Evolutionary conservation across 2,113 vertebrate genomes (phyloP).

Genomic region (Cyanoliseus patagonus): DNA sequence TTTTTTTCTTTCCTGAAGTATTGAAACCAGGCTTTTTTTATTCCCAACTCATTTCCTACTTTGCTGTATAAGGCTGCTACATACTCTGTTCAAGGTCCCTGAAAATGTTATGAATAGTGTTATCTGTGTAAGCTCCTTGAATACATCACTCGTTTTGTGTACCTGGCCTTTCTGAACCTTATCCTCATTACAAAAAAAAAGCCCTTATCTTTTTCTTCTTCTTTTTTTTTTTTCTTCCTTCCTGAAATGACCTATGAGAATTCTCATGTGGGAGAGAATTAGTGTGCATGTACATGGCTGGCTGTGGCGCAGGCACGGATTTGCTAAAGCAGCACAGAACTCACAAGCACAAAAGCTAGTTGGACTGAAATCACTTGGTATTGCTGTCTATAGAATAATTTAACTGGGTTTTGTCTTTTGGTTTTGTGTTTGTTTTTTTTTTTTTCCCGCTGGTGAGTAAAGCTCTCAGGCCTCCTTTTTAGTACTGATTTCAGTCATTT

Average conservation of each 20-base stretch:
- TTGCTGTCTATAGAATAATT: background rate
- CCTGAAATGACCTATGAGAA: background rate
- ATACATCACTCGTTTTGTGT: background rate
- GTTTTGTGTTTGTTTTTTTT: no score
- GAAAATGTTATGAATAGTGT: background rate
- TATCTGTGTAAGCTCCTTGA: background rate
- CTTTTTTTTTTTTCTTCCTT: accelerated
- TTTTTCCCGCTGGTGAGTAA: background rate
- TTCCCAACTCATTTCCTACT: background rate
- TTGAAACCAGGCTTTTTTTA: background rate
- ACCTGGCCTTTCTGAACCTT: background rate
- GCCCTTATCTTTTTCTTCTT: background rate
- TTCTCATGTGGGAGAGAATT: background rate
- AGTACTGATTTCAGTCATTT: background rate
- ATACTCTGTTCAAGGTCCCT: background rate
- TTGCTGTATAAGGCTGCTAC: background rate
- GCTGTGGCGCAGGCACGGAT: background rate
- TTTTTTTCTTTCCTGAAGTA: background rate
- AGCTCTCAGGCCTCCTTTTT: background rate
- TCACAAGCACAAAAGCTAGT: background rate
- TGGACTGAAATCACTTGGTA: background rate
- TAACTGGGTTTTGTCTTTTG: background rate
- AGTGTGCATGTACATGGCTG: background rate
- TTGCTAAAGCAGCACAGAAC: background rate
- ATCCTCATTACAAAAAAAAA: background rate